Evolutionary conservation across 2,113 vertebrate species (phyloP).

Genomic region (Pluvialis apricaria): DNA sequence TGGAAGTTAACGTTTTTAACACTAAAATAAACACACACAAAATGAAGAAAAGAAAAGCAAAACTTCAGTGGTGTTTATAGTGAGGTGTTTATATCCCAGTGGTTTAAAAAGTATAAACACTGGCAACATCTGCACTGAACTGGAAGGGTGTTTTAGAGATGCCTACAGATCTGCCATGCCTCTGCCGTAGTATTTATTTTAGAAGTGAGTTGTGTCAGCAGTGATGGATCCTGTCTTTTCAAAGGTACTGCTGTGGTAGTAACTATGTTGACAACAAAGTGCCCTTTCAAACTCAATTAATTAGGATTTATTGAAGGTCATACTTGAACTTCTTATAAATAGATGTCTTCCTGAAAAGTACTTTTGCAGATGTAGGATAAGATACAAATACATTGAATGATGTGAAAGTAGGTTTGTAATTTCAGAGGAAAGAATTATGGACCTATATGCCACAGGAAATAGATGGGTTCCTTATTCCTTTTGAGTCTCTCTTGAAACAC

Average conservation of each 20-base stretch:
- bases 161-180: not conserved
- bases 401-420: not conserved
- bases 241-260: not conserved
- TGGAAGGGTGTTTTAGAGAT: slow-evolving; percentile 21
- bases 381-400: not conserved
- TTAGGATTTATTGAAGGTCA: not conserved
- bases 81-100: slow-evolving; percentile 54
- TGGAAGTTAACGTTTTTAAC: slow-evolving; percentile 70
- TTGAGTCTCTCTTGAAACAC: not conserved
- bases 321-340: not conserved
- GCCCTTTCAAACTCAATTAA: not conserved
- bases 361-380: not conserved
- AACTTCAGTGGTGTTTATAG: slow-evolving; percentile 57
- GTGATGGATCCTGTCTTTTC: slow-evolving; percentile 5
- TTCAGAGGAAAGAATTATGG: not conserved
- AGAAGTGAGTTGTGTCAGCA: not conserved
- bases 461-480: not conserved
- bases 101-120: slow-evolving; percentile 61
- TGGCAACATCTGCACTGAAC: slow-evolving; percentile 57
- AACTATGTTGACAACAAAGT: not conserved
- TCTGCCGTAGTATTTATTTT: not conserved
- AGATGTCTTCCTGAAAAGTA: slow-evolving; percentile 4
- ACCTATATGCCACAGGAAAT: not conserved
- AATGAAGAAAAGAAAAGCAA: slow-evolving; percentile 64
- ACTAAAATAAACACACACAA: slow-evolving; percentile 67